Conservation (phyloP, 2,113 vertebrate genomes). For the Prietella phreatophila region DNA sequence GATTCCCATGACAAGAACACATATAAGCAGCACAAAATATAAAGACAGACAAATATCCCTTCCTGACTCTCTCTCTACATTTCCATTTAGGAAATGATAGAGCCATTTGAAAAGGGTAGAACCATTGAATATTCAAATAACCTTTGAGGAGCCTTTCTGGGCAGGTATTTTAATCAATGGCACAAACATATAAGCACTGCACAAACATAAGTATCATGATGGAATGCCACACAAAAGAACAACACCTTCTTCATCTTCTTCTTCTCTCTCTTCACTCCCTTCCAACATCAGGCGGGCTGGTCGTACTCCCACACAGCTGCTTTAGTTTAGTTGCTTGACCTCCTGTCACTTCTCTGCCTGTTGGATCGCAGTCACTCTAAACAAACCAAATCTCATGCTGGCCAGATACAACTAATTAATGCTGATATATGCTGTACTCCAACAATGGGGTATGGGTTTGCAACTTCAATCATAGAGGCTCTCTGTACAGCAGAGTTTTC, state of each 20-base stretch:
- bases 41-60: not conserved
- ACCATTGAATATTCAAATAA: not conserved
- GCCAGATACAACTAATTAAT: slow-evolving; percentile 27
- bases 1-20: not conserved
- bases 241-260: not conserved
- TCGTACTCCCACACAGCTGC: slow-evolving; percentile 19
- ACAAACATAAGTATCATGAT: not conserved
- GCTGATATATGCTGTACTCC: not conserved
- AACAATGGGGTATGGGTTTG: not conserved
- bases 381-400: slow-evolving; percentile 28
- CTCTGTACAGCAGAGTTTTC: slow-evolving; percentile 3
- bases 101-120: not conserved
- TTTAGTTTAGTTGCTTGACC: slow-evolving; percentile 33
- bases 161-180: not conserved
- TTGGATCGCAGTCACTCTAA: slow-evolving; percentile 26
- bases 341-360: slow-evolving; percentile 21
- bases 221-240: not conserved
- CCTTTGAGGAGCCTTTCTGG: not conserved
- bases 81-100: not conserved
- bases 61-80: not conserved
- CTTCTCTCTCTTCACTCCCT: not conserved
- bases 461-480: not conserved
- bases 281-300: not conserved
- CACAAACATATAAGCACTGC: not conserved
- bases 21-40: not conserved